Percentiles rank a stretch among this genome's conserved stretches.
Evolutionary conservation across 2,797 vertebrate genomes (phyloP).

Genomic region (Epinephelus coioides): DNA sequence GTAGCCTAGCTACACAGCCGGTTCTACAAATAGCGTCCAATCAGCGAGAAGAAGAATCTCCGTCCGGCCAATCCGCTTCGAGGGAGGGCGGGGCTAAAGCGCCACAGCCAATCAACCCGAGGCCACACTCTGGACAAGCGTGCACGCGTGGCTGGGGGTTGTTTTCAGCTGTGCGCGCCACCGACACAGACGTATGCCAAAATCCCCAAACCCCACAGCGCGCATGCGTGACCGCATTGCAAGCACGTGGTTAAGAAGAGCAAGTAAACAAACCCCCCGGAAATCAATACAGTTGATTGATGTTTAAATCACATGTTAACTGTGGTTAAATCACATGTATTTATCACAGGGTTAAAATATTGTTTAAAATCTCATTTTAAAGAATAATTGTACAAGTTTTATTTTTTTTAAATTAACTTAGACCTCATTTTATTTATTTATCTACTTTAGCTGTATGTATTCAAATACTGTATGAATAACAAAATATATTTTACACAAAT

Average conservation of each 20-base stretch:
- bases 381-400: background rate
- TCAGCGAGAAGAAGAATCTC: slow-evolving; percentile 10
- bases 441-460: background rate
- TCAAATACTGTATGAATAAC: background rate
- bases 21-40: slow-evolving; percentile 79
- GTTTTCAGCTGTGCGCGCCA: slow-evolving; percentile 80
- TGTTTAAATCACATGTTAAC: background rate
- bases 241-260: slow-evolving; percentile 77
- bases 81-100: slow-evolving; percentile 30
- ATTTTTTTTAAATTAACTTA: background rate
- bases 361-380: background rate
- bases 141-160: slow-evolving; percentile 59
- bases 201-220: background rate
- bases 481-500: no score
- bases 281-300: slow-evolving; percentile 32
- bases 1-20: slow-evolving; percentile 71
- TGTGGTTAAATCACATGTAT: background rate
- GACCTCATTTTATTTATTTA: background rate
- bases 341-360: background rate
- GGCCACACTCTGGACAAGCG: slow-evolving; percentile 14
- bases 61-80: slow-evolving; percentile 39
- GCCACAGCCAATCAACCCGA: slow-evolving; percentile 50
- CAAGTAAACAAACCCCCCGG: slow-evolving; percentile 81
- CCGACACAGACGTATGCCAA: slow-evolving; percentile 72
- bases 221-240: slow-evolving; percentile 67